Evolutionary conservation across 1,140 invertebrate species (phyloP).

Genomic region (Rhagoletis pomonella): DNA sequence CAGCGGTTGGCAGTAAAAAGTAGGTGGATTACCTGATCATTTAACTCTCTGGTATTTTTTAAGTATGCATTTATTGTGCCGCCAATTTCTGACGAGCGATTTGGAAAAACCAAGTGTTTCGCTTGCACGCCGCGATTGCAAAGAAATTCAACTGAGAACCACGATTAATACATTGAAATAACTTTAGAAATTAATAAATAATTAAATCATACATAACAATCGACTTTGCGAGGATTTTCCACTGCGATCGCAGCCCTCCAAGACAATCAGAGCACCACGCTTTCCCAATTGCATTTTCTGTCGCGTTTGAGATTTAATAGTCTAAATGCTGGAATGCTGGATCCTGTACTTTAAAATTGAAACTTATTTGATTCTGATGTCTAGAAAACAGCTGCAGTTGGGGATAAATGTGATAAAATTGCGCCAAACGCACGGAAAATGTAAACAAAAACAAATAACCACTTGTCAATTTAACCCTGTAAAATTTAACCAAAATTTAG

Average conservation of each 20-base stretch:
- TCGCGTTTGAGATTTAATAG: too few species aligned
- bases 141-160: conserved; percentile 57
- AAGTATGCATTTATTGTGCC: conserved; percentile 88
- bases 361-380: too few species aligned
- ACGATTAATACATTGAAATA: background rate
- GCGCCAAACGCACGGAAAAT: too few species aligned
- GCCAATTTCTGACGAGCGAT: conserved; percentile 87
- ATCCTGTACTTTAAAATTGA: too few species aligned
- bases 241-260: conserved; percentile 94
- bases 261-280: conserved; percentile 84
- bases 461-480: too few species aligned
- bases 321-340: too few species aligned
- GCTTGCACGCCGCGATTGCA: conserved; percentile 37
- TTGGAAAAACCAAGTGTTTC: conserved; percentile 76
- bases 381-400: too few species aligned
- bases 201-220: conserved; percentile 77
- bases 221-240: conserved; percentile 94
- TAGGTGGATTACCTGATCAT: conserved; percentile 90
- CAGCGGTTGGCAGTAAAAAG: conserved; percentile 96
- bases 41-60: conserved; percentile 80
- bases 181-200: background rate
- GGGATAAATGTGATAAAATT: too few species aligned
- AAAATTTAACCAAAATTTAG: too few species aligned
- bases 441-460: too few species aligned
- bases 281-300: conserved; percentile 16